Conservation (phyloP, 1,140 invertebrate species). For the Propsilocerus akamusi region DNA sequence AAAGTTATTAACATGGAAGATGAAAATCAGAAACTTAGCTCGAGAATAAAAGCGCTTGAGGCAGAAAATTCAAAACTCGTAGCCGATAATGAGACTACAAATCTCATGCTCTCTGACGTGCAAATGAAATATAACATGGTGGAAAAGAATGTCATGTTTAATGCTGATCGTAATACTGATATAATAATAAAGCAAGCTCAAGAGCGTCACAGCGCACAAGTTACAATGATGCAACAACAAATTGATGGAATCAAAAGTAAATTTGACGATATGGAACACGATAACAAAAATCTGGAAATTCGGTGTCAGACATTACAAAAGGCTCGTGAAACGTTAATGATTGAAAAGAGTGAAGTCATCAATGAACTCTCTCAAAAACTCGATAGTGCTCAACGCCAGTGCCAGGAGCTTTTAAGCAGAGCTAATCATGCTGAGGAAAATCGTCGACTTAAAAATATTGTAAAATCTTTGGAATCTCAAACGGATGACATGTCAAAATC, state of each 20-base stretch:
- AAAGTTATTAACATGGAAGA: slow-evolving; percentile 19
- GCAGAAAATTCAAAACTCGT: slow-evolving; percentile 14
- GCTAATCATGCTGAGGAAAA: slow-evolving; percentile 13
- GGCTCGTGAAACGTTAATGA: slow-evolving; percentile 28
- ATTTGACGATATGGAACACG: slow-evolving; percentile 26
- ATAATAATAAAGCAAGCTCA: slow-evolving; percentile 15
- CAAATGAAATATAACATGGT: slow-evolving; percentile 20
- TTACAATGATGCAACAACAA: slow-evolving; percentile 17
- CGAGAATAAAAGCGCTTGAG: slow-evolving; percentile 16
- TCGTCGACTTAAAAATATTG: slow-evolving; percentile 12
- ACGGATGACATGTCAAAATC: slow-evolving; percentile 16
- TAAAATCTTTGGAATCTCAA: slow-evolving; percentile 14
- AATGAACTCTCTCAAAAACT: slow-evolving; percentile 28
- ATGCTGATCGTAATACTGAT: slow-evolving; percentile 15
- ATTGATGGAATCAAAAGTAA: slow-evolving; percentile 13
- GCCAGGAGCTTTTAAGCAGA: slow-evolving; percentile 9
- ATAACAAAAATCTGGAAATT: slow-evolving; percentile 28
- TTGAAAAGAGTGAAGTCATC: slow-evolving; percentile 31
- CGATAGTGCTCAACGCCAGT: slow-evolving; percentile 25
- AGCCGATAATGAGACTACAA: slow-evolving; percentile 15
- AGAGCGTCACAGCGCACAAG: slow-evolving; percentile 16
- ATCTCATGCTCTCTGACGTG: slow-evolving; percentile 13
- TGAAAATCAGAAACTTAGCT: slow-evolving; percentile 14
- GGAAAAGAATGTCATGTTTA: slow-evolving; percentile 13
- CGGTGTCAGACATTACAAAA: slow-evolving; percentile 29